A percentile compares a stretch with the other conserved stretches of the same genome.
phyloP scores from a whole-genome alignment of 2,888 invertebrate species.

The Mimumesa dahlbomi region DNA sequence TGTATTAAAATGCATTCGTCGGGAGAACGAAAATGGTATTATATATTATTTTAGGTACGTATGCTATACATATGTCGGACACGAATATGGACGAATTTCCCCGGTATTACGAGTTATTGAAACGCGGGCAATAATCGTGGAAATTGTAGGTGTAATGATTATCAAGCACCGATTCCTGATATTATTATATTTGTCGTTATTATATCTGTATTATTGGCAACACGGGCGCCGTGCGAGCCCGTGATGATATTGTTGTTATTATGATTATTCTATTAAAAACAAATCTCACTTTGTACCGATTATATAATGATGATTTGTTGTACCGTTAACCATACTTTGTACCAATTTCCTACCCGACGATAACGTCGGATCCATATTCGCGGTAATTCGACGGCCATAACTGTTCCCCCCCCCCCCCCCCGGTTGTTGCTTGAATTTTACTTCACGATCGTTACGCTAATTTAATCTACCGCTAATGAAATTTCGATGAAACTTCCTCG shows the following conservation, averaged over 20 bases:
- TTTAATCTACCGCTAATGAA: conserved; percentile 6
- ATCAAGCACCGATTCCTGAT: conserved; percentile 8
- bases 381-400: conserved; percentile 1
- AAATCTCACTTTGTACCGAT: background rate
- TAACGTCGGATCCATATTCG: conserved; percentile 1
- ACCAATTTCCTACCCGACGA: background rate
- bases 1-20: too few species aligned
- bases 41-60: too few species aligned
- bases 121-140: background rate
- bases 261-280: conserved; percentile 1
- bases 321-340: background rate
- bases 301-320: background rate
- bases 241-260: too few species aligned
- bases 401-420: too few species aligned
- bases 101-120: conserved; percentile 2
- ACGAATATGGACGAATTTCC: too few species aligned
- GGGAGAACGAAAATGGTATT: too few species aligned
- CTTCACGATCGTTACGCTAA: background rate
- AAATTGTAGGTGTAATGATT: conserved; percentile 14
- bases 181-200: conserved; percentile 10
- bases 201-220: background rate
- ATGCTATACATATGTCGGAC: too few species aligned
- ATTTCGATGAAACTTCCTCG: background rate
- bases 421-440: background rate
- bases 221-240: background rate